Percentiles rank a stretch among this genome's conserved stretches.
Evolutionary conservation across 2,113 vertebrate species (phyloP).

Genomic region (Atrichornis clamosus): DNA sequence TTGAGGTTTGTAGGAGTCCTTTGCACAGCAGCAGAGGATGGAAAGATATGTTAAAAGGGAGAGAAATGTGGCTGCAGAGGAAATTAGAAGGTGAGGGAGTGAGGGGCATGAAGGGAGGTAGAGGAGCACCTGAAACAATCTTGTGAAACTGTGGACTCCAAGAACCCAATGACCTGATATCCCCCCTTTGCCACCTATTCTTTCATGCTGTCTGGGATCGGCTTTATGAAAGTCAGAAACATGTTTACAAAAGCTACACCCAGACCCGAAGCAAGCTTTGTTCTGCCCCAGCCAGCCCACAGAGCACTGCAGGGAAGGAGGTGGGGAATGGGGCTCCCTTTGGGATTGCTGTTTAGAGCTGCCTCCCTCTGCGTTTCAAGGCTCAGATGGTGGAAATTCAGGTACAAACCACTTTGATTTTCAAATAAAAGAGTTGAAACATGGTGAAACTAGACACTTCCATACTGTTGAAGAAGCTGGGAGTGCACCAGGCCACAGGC

Average conservation of each 20-base stretch:
- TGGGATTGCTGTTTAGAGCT: background rate
- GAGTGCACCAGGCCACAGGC: accelerated
- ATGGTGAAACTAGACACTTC: background rate
- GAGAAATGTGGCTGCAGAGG: background rate
- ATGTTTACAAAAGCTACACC: background rate
- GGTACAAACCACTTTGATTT: background rate
- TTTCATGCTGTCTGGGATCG: background rate
- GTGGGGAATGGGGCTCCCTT: background rate
- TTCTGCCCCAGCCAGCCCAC: background rate
- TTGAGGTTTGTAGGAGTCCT: background rate
- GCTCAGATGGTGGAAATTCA: background rate
- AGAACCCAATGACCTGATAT: background rate
- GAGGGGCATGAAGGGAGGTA: background rate
- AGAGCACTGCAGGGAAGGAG: background rate
- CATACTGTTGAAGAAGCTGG: background rate
- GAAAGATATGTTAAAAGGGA: background rate
- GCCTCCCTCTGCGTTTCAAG: background rate
- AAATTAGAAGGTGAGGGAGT: background rate
- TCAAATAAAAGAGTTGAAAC: background rate
- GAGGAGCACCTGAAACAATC: background rate
- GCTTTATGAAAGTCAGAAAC: background rate
- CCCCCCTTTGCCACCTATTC: background rate
- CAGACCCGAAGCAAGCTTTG: background rate
- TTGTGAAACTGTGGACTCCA: background rate
- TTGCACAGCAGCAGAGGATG: background rate